phyloP scores from a whole-genome alignment of 2,113 vertebrate genomes.

The Sinocyclocheilus maitianheensis region DNA sequence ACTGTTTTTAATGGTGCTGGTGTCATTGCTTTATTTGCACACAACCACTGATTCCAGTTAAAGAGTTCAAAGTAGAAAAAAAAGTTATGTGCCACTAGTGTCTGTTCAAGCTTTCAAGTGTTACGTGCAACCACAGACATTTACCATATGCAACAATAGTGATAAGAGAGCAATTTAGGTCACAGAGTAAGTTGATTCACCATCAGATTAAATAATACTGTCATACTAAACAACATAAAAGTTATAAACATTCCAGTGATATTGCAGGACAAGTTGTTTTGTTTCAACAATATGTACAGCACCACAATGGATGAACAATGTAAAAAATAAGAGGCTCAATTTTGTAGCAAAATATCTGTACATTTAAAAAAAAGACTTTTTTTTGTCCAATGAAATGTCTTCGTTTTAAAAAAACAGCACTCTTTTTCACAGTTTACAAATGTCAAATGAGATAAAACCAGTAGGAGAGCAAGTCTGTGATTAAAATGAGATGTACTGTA shows the following conservation, averaged over 20 bases:
- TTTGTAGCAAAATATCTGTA: slow-evolving; percentile 65
- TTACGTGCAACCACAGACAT: slow-evolving; percentile 57
- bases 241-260: slow-evolving; percentile 48
- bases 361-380: slow-evolving; percentile 57
- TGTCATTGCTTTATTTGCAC: slow-evolving; percentile 56
- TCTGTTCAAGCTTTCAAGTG: slow-evolving; percentile 54
- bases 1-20: slow-evolving; percentile 23
- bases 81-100: slow-evolving; percentile 53
- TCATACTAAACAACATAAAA: slow-evolving; percentile 53
- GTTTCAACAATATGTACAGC: slow-evolving; percentile 58
- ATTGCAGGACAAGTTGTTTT: slow-evolving; percentile 43
- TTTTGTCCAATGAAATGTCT: slow-evolving; percentile 45
- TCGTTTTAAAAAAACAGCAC: slow-evolving; percentile 20
- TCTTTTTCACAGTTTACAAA: slow-evolving; percentile 52
- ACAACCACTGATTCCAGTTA: slow-evolving; percentile 58
- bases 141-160: slow-evolving; percentile 47
- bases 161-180: slow-evolving; percentile 51
- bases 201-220: slow-evolving; percentile 59
- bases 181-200: slow-evolving; percentile 53
- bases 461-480: slow-evolving; percentile 44
- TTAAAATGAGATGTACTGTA: slow-evolving; percentile 41
- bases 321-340: slow-evolving; percentile 61
- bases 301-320: slow-evolving; percentile 62
- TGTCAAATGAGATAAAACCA: slow-evolving; percentile 47
- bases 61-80: slow-evolving; percentile 55